Evolutionary conservation across 2,797 vertebrate species (phyloP).

Genomic region (Gallirallus australis): DNA sequence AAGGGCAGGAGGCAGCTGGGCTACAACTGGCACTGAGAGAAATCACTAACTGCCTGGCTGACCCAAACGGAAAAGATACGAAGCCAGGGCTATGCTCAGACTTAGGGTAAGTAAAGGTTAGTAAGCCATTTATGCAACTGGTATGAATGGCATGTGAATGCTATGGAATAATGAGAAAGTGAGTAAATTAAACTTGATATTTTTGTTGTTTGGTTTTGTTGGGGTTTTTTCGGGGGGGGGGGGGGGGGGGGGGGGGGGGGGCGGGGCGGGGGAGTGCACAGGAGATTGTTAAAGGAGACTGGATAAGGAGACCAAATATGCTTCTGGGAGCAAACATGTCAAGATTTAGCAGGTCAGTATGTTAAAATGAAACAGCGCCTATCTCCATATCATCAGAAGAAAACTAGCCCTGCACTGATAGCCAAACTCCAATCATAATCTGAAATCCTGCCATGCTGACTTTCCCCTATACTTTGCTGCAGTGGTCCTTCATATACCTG

Average conservation of each 20-base stretch:
- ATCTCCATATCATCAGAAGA: neutral
- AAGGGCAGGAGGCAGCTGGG: slow-evolving; percentile 33
- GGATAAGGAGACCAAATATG: rapidly evolving
- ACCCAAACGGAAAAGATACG: neutral
- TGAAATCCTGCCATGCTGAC: neutral
- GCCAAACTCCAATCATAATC: neutral
- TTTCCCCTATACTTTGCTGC: neutral
- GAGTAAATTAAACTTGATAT: neutral
- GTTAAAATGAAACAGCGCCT: neutral
- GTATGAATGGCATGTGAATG: neutral
- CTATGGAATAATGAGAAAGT: neutral
- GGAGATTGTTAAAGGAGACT: neutral
- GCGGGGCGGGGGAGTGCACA: neutral
- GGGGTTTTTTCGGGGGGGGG: too few species aligned
- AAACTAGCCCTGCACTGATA: neutral
- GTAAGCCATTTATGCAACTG: neutral
- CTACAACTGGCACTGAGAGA: neutral
- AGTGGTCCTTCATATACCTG: neutral
- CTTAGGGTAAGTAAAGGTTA: neutral
- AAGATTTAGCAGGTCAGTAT: neutral
- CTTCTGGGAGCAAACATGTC: neutral
- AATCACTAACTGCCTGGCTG: neutral
- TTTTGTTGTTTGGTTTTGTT: neutral
- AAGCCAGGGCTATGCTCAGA: neutral
- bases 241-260: neutral